Evolutionary conservation across 2,888 invertebrate genomes (phyloP).

Genomic region (Caenorhabditis plicata): DNA sequence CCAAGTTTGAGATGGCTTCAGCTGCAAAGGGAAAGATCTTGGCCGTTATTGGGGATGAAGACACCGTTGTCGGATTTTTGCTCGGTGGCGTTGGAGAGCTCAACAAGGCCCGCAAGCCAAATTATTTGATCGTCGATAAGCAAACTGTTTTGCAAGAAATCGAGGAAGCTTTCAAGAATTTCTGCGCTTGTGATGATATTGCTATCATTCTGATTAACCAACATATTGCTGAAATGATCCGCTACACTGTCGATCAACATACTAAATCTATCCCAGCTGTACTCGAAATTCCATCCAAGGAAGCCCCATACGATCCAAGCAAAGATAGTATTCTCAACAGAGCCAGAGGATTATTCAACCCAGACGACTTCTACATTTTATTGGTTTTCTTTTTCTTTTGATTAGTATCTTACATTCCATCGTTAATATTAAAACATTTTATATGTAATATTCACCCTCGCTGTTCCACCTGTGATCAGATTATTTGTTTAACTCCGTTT

Average conservation of each 20-base stretch:
- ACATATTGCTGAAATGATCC: conserved; percentile 90
- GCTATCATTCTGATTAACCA: conserved; percentile 99
- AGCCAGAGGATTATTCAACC: conserved; percentile 65
- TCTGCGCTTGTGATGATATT: conserved; percentile 91
- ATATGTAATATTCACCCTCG: neutral
- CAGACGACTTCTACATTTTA: conserved; percentile 60
- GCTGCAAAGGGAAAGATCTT: conserved; percentile 61
- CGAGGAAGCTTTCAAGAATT: conserved; percentile 82
- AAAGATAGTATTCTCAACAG: conserved; percentile 73
- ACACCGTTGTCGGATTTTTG: conserved; percentile 94
- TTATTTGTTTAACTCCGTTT: neutral
- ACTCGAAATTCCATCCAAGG: conserved; percentile 96
- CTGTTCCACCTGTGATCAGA: neutral
- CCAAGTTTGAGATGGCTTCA: conserved; percentile 47
- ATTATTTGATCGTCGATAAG: conserved; percentile 66
- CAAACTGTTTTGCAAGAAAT: conserved; percentile 89
- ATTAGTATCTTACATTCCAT: conserved; percentile 1
- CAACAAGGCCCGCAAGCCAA: conserved; percentile 75
- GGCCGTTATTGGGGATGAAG: conserved; percentile 72
- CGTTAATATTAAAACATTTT: conserved; percentile 1
- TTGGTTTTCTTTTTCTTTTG: neutral
- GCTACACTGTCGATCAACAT: conserved; percentile 88
- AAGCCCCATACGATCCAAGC: conserved; percentile 93
- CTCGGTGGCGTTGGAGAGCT: conserved; percentile 82
- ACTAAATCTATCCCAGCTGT: conserved; percentile 90